phyloP scores from a whole-genome alignment of 2,113 vertebrate genomes.

The Gymnogyps californianus region DNA sequence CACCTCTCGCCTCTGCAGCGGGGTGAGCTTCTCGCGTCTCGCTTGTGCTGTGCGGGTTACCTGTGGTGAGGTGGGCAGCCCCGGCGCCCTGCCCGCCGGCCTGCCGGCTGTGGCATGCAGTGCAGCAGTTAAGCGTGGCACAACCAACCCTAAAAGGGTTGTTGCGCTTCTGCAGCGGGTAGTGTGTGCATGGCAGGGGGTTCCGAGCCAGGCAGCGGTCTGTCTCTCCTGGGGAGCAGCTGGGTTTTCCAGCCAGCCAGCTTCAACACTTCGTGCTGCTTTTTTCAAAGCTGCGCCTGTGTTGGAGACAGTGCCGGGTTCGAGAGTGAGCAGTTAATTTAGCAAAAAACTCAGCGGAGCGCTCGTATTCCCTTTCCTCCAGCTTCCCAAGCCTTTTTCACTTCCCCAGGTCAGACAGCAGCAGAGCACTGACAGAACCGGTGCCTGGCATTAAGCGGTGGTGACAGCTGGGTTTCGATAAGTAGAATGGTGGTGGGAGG shows the following conservation, averaged over 20 bases:
- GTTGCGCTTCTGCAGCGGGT: neutral
- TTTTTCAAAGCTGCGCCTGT: neutral
- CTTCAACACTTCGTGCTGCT: neutral
- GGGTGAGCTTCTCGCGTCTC: accelerated
- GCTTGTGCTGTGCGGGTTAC: accelerated
- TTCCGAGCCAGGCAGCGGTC: accelerated
- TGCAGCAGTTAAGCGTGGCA: neutral
- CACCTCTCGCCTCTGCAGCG: accelerated
- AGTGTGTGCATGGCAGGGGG: neutral
- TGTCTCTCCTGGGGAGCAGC: neutral
- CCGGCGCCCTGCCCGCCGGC: neutral
- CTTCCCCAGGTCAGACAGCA: neutral
- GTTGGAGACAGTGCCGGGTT: neutral
- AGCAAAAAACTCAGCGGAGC: neutral
- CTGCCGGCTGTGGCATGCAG: neutral
- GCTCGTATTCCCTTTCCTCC: neutral
- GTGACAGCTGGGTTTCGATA: neutral
- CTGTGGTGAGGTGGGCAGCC: neutral
- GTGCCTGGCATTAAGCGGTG: neutral
- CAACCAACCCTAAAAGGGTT: neutral
- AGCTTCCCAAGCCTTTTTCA: neutral
- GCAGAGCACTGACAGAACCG: neutral
- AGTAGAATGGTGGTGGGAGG: neutral
- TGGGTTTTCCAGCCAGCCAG: neutral
- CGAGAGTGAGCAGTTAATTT: neutral